Conservation (phyloP, 2,888 invertebrate species). For the Drosophila nigritarsus region DNA sequence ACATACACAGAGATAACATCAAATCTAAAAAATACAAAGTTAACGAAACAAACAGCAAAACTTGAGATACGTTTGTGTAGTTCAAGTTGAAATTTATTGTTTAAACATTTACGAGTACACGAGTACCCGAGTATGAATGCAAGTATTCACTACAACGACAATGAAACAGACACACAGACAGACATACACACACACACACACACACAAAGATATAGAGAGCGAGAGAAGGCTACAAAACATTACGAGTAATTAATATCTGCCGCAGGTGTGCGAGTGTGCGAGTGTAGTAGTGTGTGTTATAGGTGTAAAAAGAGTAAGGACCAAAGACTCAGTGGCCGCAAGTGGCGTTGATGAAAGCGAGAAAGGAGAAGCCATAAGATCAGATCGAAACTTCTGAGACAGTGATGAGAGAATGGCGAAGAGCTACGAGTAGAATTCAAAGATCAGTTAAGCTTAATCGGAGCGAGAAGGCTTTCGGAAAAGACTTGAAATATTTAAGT, state of each 20-base stretch:
- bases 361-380: background rate
- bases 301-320: conserved; percentile 4
- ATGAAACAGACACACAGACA: conserved; percentile 33
- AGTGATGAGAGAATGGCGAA: background rate
- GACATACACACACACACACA: background rate
- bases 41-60: conserved; percentile 15
- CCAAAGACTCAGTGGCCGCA: conserved; percentile 18
- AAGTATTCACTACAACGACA: conserved; percentile 36
- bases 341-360: background rate
- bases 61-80: conserved; percentile 32
- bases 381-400: background rate
- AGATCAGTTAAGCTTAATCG: background rate
- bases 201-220: background rate
- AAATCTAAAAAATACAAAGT: conserved; percentile 18
- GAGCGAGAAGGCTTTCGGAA: background rate
- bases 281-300: conserved; percentile 2
- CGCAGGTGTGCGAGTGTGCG: conserved; percentile 25
- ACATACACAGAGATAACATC: conserved; percentile 18
- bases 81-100: conserved; percentile 45
- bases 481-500: background rate
- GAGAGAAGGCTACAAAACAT: conserved; percentile 42
- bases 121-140: conserved; percentile 10
- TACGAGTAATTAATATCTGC: conserved; percentile 46
- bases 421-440: background rate
- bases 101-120: conserved; percentile 46